Conservation (phyloP, 2,113 vertebrate species). For the Ibidorhyncha struthersii region DNA sequence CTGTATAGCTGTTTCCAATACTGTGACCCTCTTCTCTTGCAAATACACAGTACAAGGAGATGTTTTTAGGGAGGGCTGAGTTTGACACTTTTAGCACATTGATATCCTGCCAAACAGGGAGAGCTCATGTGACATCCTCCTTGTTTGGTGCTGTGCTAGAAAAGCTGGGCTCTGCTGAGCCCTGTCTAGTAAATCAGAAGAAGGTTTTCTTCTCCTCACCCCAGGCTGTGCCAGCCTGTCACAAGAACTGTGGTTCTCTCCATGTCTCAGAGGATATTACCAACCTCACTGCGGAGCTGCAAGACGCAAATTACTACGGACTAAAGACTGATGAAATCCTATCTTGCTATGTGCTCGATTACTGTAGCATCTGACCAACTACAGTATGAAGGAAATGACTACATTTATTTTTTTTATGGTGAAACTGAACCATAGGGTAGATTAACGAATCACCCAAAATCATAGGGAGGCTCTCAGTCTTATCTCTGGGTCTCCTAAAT, state of each 20-base stretch:
- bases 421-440: not conserved
- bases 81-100: not conserved
- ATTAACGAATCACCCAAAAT: not conserved
- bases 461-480: not conserved
- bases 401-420: not conserved
- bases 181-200: not conserved
- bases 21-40: not conserved
- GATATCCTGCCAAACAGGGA: not conserved
- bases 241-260: not conserved
- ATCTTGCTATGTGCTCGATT: not conserved
- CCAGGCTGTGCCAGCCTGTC: not conserved
- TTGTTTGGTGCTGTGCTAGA: not conserved
- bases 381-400: not conserved
- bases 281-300: not conserved
- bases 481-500: not conserved
- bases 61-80: not conserved
- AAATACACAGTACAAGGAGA: not conserved
- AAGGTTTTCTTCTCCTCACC: not conserved
- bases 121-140: not conserved
- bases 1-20: not conserved
- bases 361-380: not conserved
- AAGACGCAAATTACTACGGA: not conserved
- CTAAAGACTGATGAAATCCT: not conserved
- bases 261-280: not conserved
- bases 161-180: not conserved